Conservation (phyloP, 2,113 vertebrate genomes). For the Micronycteris hirsuta region DNA sequence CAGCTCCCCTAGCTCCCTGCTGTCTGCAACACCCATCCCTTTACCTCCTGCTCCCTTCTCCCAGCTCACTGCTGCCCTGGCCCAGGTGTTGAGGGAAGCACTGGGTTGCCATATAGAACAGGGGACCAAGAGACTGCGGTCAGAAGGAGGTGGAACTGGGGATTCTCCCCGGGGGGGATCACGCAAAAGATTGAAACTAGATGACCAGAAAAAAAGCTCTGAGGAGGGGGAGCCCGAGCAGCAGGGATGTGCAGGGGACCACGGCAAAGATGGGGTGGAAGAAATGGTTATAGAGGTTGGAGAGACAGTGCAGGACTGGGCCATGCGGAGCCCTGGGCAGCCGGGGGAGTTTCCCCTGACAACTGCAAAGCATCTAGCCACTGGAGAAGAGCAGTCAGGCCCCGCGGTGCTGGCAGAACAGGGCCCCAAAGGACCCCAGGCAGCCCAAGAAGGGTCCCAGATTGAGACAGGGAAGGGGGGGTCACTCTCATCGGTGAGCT, state of each 20-base stretch:
- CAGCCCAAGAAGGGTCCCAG: neutral
- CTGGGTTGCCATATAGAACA: conserved; percentile 67
- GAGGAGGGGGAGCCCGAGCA: neutral
- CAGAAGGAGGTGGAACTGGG: conserved; percentile 2
- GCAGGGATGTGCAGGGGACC: neutral
- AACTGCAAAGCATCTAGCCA: accelerated
- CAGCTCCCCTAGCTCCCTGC: conserved; percentile 29
- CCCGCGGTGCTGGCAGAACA: neutral
- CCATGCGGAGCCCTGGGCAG: conserved; percentile 74
- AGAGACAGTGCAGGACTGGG: conserved; percentile 57
- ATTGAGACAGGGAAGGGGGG: neutral
- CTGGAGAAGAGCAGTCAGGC: neutral
- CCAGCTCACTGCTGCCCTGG: conserved; percentile 42
- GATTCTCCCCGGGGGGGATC: neutral
- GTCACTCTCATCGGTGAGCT: conserved; percentile 47
- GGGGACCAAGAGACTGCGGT: conserved; percentile 61
- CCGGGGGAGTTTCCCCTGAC: neutral
- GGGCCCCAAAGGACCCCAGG: neutral
- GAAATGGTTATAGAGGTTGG: conserved; percentile 52
- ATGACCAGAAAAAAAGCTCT: neutral
- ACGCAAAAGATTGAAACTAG: conserved; percentile 51
- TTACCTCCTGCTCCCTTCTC: conserved; percentile 75
- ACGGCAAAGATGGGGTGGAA: neutral
- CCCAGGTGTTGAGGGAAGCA: conserved; percentile 56
- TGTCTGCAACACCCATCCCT: conserved; percentile 77